These are phyloP conservation scores for Natrix natrix DNA, from an alignment of 2,797 vertebrate species.

Conservation along the genomic window DNA sequence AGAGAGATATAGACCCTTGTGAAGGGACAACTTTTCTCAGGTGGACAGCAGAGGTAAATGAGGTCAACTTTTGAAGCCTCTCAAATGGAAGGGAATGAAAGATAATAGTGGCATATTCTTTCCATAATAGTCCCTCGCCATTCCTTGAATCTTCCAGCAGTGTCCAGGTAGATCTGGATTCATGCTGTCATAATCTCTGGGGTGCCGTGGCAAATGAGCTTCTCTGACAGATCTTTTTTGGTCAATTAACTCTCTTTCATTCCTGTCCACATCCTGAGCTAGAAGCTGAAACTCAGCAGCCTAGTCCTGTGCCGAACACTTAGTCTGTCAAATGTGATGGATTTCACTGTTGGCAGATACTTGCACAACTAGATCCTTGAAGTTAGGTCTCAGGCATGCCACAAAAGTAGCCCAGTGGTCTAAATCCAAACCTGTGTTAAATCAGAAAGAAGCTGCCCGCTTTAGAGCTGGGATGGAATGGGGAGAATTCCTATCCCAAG, in stretches of 20 bases:
- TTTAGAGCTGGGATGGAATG: neutral
- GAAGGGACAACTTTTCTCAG: neutral
- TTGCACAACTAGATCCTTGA: neutral
- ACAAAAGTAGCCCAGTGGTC: neutral
- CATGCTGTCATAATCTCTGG: neutral
- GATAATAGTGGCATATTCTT: neutral
- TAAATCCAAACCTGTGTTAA: neutral
- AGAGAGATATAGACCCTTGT: neutral
- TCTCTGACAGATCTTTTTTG: neutral
- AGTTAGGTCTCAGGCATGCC: neutral
- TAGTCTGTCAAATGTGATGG: neutral
- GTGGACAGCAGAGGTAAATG: neutral
- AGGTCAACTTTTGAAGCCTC: neutral
- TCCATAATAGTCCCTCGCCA: neutral
- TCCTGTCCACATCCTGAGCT: neutral
- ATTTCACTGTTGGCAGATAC: neutral
- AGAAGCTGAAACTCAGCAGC: neutral
- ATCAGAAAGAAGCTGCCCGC: neutral
- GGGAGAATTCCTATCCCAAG: neutral
- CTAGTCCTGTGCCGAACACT: neutral
- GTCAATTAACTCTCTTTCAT: neutral
- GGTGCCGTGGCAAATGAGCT: neutral
- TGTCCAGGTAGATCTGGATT: neutral
- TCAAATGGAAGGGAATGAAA: neutral
- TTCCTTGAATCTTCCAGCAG: neutral